Evolutionary conservation across 2,113 vertebrate genomes (phyloP), one percentile per base, ranked within the genome.

Genomic region (Syngnathus typhle): DNA sequence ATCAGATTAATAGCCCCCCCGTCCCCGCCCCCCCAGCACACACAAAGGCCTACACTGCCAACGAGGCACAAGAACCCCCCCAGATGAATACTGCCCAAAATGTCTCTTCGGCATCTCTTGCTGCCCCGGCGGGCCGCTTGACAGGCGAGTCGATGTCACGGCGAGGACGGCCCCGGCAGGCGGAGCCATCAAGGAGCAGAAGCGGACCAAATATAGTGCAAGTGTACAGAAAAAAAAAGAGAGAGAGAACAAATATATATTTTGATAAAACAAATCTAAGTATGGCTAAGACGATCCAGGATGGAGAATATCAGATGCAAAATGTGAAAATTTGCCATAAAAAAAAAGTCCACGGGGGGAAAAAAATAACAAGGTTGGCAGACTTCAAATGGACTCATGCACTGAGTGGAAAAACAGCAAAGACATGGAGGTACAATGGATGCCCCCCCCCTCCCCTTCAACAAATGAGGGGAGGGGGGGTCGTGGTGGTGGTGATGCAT

Each of bases 191-290:
- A 65, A 66, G 1, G 43, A 69, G 72, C 76, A 43, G 71, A 75
- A 81, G 72, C 19, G 82, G 80, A 84, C 81, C 76, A 81, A 84
- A 68, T 68, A 68, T 23, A 60, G 60, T n/a, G 82, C 74, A 85
- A 78, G 73, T 88, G 87, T 90, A 89, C 82, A 91, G 88, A 89
- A 85, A 43, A 43, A 88, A 89, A 85, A n/a, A n/a, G n/a, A n/a
- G n/a, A 85, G 77, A 89, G 88, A 87, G 79, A 90, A 88, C 76
- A 89, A 82, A 90, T 90, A 76, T 90, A 91, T 90, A 90, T 90
- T 90, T 92, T 89, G 87, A 89, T 91, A 91, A 85, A 62, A 84
- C 79, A 85, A 85, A 80, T 82, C 74, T 81, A 79, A 77, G 75
- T 76, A 68, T 82, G 78, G 78, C 77, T 82, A 77, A 54, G 67